phyloP scores from a whole-genome alignment of 2,113 vertebrate genomes.

The Brienomyrus brachyistius region DNA sequence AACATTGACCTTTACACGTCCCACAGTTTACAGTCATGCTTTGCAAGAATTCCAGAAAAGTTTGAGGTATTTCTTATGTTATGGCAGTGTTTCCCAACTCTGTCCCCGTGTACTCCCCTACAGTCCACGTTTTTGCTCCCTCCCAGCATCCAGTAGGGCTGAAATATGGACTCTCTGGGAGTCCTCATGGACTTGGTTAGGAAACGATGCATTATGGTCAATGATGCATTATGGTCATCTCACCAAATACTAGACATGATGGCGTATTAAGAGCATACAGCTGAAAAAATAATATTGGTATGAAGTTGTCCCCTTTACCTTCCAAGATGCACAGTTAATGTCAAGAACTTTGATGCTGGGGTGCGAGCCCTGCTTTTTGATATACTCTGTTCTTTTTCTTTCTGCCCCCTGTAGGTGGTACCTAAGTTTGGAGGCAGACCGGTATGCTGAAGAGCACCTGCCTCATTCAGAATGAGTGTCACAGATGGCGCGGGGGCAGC shows the following conservation, averaged over 20 bases:
- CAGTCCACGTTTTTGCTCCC: background rate
- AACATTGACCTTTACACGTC: background rate
- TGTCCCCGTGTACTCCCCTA: background rate
- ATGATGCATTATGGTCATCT: background rate
- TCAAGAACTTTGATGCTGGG: background rate
- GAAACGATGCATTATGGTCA: background rate
- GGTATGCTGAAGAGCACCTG: constrained; percentile 75
- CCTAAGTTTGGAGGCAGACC: constrained; percentile 49
- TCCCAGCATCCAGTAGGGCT: background rate
- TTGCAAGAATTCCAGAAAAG: background rate
- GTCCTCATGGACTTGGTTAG: background rate
- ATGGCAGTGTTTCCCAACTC: background rate
- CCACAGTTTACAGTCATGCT: background rate
- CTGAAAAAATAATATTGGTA: background rate
- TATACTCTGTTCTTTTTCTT: background rate
- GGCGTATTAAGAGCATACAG: background rate
- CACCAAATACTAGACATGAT: background rate
- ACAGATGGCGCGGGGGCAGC: constrained; percentile 70
- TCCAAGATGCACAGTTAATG: background rate
- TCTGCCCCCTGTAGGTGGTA: constrained; percentile 56
- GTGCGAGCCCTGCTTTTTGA: background rate
- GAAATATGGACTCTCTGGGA: background rate
- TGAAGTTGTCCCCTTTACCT: background rate
- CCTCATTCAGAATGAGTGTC: constrained; percentile 86
- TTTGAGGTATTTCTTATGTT: background rate